Evolutionary conservation across 1,140 invertebrate species (phyloP).

Genomic region (Battus philenor): DNA sequence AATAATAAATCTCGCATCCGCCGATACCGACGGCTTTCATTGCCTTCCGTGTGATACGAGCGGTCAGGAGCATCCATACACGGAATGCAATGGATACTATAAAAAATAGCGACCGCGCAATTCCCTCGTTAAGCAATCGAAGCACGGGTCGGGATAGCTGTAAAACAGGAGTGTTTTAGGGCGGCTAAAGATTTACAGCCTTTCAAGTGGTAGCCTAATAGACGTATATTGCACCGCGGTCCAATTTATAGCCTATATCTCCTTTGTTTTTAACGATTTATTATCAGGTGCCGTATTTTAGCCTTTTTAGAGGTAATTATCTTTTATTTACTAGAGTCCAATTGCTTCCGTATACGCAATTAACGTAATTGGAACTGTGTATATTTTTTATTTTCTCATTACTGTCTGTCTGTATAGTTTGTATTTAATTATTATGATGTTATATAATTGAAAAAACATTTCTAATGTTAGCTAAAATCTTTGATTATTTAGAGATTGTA

Average conservation of each 20-base stretch:
- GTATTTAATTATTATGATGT: no score
- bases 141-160: constrained; percentile 30
- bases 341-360: no score
- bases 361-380: no score
- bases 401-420: no score
- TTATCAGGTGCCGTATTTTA: constrained; percentile 39
- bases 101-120: constrained; percentile 22
- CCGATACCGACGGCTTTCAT: constrained; percentile 7
- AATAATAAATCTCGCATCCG: constrained; percentile 1
- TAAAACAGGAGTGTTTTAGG: constrained; percentile 51
- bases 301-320: constrained; percentile 37
- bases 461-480: no score
- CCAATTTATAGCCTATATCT: constrained; percentile 58
- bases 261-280: constrained; percentile 60
- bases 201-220: constrained; percentile 60
- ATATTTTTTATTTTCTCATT: no score
- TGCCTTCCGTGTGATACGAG: background rate
- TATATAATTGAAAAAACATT: no score
- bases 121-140: constrained; percentile 20
- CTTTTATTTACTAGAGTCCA: constrained; percentile 20
- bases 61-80: constrained; percentile 17
- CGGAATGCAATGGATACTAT: constrained; percentile 25
- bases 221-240: constrained; percentile 64
- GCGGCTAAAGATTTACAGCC: constrained; percentile 52
- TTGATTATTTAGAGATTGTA: no score